phyloP scores from a whole-genome alignment of 2,797 vertebrate genomes.

The Acrocephalus scirpaceus region DNA sequence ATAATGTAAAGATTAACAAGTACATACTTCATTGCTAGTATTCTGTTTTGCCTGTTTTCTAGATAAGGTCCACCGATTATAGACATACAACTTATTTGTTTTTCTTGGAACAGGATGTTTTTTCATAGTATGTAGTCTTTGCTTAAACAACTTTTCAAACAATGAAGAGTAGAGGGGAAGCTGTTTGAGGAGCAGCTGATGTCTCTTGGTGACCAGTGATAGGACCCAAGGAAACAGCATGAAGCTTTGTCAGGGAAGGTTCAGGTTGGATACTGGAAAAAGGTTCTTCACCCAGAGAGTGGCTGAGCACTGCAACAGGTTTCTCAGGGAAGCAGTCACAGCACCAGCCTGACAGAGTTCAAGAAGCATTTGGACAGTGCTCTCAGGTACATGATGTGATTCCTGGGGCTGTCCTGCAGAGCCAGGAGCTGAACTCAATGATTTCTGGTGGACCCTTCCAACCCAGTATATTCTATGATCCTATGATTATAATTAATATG shows the following conservation, averaged over 20 bases:
- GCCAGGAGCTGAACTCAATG: neutral
- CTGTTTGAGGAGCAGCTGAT: neutral
- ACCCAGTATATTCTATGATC: neutral
- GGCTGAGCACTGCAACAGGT: neutral
- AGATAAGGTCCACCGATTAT: neutral
- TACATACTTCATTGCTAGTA: neutral
- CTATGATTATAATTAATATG: neutral
- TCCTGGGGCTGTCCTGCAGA: neutral
- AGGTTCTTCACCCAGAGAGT: neutral
- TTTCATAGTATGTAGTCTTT: neutral
- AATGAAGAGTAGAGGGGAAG: neutral
- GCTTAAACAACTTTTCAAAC: neutral
- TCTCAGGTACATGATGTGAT: neutral
- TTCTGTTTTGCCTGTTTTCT: neutral
- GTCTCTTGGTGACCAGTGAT: neutral
- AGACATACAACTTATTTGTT: neutral
- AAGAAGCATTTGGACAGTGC: neutral
- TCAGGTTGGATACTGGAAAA: neutral
- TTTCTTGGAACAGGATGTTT: neutral
- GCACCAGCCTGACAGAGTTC: neutral
- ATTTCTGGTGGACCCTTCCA: neutral
- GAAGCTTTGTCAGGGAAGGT: neutral
- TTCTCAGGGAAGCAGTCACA: neutral
- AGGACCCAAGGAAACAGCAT: neutral
- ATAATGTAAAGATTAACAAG: neutral